phyloP scores from a whole-genome alignment of 2,888 invertebrate genomes.

The Sminthurides aquaticus region DNA sequence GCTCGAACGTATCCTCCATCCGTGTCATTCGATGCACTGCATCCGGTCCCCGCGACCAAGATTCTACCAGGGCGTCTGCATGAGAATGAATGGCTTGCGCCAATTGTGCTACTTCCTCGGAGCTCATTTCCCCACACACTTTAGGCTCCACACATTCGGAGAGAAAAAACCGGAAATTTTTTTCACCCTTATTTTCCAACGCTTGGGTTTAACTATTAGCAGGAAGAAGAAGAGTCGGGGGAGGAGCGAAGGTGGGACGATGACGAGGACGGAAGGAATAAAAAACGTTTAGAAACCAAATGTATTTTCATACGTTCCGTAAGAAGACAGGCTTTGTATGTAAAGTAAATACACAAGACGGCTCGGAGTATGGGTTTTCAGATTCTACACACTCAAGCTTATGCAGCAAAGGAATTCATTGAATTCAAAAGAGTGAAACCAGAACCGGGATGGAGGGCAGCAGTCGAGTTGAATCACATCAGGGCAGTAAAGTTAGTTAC shows the following conservation, averaged over 20 bases:
- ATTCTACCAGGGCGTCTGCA: conserved; percentile 43
- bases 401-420: too few species aligned
- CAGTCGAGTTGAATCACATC: too few species aligned
- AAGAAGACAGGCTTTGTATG: too few species aligned
- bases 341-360: too few species aligned
- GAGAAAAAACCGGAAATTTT: background rate
- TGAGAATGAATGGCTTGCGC: conserved; percentile 43
- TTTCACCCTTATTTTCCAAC: background rate
- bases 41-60: conserved; percentile 38
- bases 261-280: background rate
- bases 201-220: too few species aligned
- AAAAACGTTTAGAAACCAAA: background rate
- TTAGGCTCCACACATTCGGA: too few species aligned
- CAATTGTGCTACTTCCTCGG: conserved; percentile 43
- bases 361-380: too few species aligned
- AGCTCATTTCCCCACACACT: conserved; percentile 33
- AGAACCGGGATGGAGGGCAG: too few species aligned
- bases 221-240: too few species aligned
- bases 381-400: too few species aligned
- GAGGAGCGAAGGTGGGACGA: background rate
- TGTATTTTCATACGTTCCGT: background rate
- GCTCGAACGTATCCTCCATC: conserved; percentile 32
- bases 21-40: conserved; percentile 16
- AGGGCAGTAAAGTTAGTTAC: too few species aligned
- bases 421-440: too few species aligned